These are phyloP conservation scores for Myoxocephalus aenaeus DNA, from an alignment of 2,797 vertebrate species.

Conservation along the genomic window DNA sequence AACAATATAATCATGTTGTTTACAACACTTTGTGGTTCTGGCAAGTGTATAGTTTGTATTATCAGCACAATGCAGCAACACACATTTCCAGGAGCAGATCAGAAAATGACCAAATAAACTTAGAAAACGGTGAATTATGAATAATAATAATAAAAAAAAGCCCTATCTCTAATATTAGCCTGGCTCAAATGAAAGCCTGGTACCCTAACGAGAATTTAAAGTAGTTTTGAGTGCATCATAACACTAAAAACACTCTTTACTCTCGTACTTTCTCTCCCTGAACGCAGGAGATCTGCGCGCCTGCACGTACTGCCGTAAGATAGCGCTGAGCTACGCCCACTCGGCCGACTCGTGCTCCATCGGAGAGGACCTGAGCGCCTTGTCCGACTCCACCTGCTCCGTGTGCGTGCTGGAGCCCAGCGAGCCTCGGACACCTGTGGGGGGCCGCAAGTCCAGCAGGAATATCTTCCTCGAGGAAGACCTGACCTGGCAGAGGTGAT, in stretches of 20 bases:
- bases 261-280: background rate
- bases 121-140: background rate
- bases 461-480: conserved; percentile 99
- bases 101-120: background rate
- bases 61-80: background rate
- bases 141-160: background rate
- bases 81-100: background rate
- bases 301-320: conserved; percentile 97
- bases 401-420: conserved; percentile 91
- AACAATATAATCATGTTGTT: too few relatives aligned
- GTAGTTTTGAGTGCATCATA: background rate
- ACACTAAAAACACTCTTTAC: background rate
- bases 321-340: conserved; percentile 96
- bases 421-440: conserved; percentile 94
- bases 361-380: conserved; percentile 92
- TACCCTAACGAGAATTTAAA: background rate
- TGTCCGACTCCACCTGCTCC: conserved; percentile 92
- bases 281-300: conserved; percentile 93
- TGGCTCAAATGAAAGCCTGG: background rate
- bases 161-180: background rate
- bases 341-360: conserved; percentile 94
- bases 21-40: background rate
- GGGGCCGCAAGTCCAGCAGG: conserved; percentile 94
- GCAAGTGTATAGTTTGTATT: background rate
- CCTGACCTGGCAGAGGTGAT: conserved; percentile 95